Percentiles rank a stretch among this genome's conserved stretches.
phyloP scores from a whole-genome alignment of 2,113 vertebrate species.

The Prunella himalayana region DNA sequence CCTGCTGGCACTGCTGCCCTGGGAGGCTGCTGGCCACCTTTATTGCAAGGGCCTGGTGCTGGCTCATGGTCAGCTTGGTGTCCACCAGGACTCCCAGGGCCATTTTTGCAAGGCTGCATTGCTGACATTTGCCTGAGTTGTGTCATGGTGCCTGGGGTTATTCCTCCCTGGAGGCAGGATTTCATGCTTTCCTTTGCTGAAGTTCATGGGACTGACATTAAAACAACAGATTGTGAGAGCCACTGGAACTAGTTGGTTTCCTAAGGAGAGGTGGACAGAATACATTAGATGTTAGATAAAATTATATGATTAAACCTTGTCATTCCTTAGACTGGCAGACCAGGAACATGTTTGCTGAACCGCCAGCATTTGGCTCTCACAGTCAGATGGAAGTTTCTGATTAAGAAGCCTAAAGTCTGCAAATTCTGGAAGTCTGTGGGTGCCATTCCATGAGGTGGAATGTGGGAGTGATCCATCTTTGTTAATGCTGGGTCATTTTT shows the following conservation, averaged over 20 bases:
- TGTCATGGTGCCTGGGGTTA: not conserved
- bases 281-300: not conserved
- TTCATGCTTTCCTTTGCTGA: not conserved
- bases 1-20: not conserved
- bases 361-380: not conserved
- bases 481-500: not conserved
- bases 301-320: not conserved
- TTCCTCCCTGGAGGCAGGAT: not conserved
- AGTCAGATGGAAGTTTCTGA: not conserved
- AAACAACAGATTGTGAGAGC: not conserved
- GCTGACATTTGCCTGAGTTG: rapidly evolving
- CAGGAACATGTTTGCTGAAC: not conserved
- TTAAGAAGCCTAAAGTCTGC: not conserved
- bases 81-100: not conserved
- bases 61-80: not conserved
- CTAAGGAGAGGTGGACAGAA: not conserved
- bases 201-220: not conserved
- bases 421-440: not conserved
- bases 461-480: not conserved
- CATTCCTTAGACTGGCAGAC: not conserved
- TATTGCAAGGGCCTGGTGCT: not conserved
- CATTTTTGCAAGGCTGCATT: not conserved
- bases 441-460: not conserved
- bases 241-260: not conserved
- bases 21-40: not conserved